Conservation (phyloP, 2,113 vertebrate species). For the Takifugu bimaculatus region DNA sequence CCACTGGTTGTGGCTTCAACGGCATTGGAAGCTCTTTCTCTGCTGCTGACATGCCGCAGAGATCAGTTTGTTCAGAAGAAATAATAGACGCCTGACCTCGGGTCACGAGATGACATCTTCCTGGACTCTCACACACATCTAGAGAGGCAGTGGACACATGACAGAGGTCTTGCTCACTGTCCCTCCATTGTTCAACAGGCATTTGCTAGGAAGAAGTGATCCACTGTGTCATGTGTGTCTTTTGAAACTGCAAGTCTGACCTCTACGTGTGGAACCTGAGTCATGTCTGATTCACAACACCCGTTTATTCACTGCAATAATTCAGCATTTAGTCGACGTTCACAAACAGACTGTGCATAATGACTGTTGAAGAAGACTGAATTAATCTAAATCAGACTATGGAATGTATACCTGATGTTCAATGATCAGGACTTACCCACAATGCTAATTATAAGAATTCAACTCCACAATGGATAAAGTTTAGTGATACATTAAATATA, state of each 20-base stretch:
- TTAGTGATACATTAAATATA: too few relatives aligned
- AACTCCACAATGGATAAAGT: too few relatives aligned
- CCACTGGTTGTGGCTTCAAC: conserved; percentile 37
- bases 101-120: not conserved
- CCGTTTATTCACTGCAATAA: not conserved
- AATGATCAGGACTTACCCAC: too few relatives aligned
- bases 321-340: too few relatives aligned
- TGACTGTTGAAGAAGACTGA: too few relatives aligned
- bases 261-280: conserved; percentile 15
- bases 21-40: conserved; percentile 20
- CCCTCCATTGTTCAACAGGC: conserved; percentile 15
- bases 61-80: conserved; percentile 16
- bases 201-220: conserved; percentile 40
- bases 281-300: conserved; percentile 40
- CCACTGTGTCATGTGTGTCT: conserved; percentile 20
- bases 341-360: too few relatives aligned
- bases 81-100: conserved; percentile 1
- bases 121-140: conserved; percentile 3
- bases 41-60: not conserved
- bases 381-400: too few relatives aligned
- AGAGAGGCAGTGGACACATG: conserved; percentile 3
- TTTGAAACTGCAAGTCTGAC: not conserved
- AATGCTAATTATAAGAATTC: too few relatives aligned
- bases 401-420: too few relatives aligned
- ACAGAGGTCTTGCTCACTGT: conserved; percentile 34